Evolutionary conservation across 2,113 vertebrate genomes (phyloP), one percentile per base, ranked within the genome.

Genomic region (Cisticola juncidis): DNA sequence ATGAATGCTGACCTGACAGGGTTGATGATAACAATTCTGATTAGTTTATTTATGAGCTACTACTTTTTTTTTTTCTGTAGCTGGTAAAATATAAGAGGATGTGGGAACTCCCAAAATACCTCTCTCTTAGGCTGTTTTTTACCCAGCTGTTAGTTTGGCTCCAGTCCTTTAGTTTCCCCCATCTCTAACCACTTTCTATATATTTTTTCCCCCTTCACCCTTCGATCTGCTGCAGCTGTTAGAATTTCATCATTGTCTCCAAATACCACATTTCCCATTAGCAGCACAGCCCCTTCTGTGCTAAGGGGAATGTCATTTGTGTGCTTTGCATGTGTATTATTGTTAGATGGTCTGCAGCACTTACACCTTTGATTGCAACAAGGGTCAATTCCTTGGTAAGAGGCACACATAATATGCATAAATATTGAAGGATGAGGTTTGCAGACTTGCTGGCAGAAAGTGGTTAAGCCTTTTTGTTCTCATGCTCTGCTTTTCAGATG

Each of bases 201-300:
- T 58, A 36, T 23, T 22, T 33, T 56, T 31, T 18, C 9, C 1
- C 6, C 29, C 21, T 53, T 14, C 36, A 23, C 29, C 60, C 16
- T 70, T 31, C 77, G 51, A 0, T 79, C 45, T 68, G 73, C 80
- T 87, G 83, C 98, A 98, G 97, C 98, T 98, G 97, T 97, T 96
- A 84, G 56, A 77, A 79, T 96, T 97, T 94, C 93, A 95, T 98
- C 96, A 97, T 31, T 93, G 76, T 94, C 81, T 71, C 44, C 81
- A 78, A 86, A 93, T 91, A n/a, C 86, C 90, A 76, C 9, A 7
- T 92, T 90, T 94, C 54, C 72, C 72, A 66, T 95, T 82, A 91
- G 44, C 31, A 42, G 58, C 79, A 42, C n/a, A 79, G 81, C 40
- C 54, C 25, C 33, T 81, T 78, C 66, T 76, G 56, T 92, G 70